These are phyloP conservation scores for Chesias legatella DNA, from an alignment of 2,888 invertebrate genomes.

Conservation along the genomic window DNA sequence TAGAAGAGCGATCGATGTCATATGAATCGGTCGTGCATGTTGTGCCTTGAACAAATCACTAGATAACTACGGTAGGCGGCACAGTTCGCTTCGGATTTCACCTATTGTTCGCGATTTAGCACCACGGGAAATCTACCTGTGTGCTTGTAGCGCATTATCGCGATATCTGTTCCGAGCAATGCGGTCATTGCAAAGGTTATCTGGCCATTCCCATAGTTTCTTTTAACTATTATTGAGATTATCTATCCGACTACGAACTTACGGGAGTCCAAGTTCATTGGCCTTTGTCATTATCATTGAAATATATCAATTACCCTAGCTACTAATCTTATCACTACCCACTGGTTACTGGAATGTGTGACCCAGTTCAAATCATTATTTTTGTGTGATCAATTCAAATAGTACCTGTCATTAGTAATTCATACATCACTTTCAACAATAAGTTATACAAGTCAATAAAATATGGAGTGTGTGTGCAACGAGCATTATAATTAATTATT, in stretches of 20 bases:
- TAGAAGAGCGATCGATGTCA: conserved; percentile 68
- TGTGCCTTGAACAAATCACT: conserved; percentile 48
- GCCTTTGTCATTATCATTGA: conserved; percentile 48
- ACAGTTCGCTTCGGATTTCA: conserved; percentile 56
- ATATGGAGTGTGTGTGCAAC: conserved; percentile 10
- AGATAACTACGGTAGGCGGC: conserved; percentile 36
- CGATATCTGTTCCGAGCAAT: conserved; percentile 48
- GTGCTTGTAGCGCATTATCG: conserved; percentile 45
- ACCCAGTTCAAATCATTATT: conserved; percentile 24
- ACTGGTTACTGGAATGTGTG: conserved; percentile 25
- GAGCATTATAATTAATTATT: conserved; percentile 7
- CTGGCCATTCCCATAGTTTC: conserved; percentile 29
- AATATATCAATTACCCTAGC: conserved; percentile 29
- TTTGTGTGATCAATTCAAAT: conserved; percentile 3
- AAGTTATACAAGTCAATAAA: conserved; percentile 9
- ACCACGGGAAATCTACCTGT: conserved; percentile 47
- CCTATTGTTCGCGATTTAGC: conserved; percentile 65
- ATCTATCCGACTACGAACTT: conserved; percentile 22
- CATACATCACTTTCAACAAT: conserved; percentile 11
- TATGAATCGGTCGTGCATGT: conserved; percentile 67
- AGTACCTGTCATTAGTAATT: conserved; percentile 17
- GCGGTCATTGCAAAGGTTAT: conserved; percentile 55
- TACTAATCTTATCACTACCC: conserved; percentile 34
- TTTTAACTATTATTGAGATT: conserved; percentile 22
- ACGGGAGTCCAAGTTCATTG: conserved; percentile 40